phyloP scores from a whole-genome alignment of 2,797 vertebrate genomes.

The Taenioides sp. region DNA sequence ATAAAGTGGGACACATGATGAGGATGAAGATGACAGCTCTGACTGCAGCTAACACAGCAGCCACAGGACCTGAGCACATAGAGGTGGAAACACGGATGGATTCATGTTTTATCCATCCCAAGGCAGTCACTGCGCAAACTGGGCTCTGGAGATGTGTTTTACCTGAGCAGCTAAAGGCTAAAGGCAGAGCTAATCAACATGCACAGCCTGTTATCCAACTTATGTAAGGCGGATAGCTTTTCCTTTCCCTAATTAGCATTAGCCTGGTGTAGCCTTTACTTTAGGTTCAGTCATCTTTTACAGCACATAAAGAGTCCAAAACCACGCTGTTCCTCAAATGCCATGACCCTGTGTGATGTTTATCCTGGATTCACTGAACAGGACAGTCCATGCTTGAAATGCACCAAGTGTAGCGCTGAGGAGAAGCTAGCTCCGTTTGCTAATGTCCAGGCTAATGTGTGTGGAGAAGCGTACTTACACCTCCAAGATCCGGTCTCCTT shows the following conservation, averaged over 20 bases:
- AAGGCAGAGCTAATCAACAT: conserved; percentile 72
- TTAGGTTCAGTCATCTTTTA: fast-evolving
- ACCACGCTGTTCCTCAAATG: not conserved
- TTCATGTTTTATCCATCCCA: not conserved
- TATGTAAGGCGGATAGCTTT: conserved; percentile 67
- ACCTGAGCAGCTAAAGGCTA: conserved; percentile 44
- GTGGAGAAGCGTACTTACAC: conserved; percentile 83
- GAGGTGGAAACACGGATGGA: conserved; percentile 10
- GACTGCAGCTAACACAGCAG: conserved; percentile 1
- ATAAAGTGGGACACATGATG: not conserved
- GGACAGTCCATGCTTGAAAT: conserved; percentile 15
- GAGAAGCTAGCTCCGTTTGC: conserved; percentile 39
- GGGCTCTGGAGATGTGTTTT: conserved; percentile 33
- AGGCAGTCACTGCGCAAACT: conserved; percentile 21
- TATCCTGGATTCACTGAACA: not conserved
- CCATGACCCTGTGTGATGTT: conserved; percentile 3
- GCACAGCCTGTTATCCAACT: conserved; percentile 68
- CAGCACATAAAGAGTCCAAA: not conserved
- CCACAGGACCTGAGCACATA: not conserved
- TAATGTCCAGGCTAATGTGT: conserved; percentile 21
- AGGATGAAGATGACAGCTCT: conserved; percentile 30
- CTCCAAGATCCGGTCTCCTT: conserved; percentile 94
- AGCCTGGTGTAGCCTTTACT: conserved; percentile 8
- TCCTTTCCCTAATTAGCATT: conserved; percentile 20
- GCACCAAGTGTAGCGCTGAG: conserved; percentile 17